Base-by-base conservation (phyloP, 2,888 invertebrate genomes). In the Drosophila kanekoi region DNA sequence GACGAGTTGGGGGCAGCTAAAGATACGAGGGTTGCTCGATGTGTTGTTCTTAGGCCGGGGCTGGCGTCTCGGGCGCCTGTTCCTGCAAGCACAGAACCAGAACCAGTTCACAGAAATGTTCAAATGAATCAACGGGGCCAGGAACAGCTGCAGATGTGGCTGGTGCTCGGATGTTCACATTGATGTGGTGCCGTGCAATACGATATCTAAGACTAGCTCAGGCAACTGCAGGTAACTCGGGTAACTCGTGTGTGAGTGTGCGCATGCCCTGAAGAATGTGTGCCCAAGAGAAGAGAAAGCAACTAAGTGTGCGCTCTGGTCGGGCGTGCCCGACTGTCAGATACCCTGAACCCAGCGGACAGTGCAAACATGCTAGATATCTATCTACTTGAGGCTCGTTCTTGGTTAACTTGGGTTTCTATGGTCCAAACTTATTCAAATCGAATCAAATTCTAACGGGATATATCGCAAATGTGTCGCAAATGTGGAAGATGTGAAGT, bases 1-100 rank as follows among this genome's bases (percentile, higher is more conserved):
- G 14, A 13, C 53, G 52, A 53, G 20, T 51, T n/a, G 20, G 11
- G 11, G 47, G 14, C 47, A 32, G 48, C 33, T 9, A 49, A 35
- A n/a, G 13, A 13, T 37, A 32, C 35, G 62, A 64, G 43, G 23
- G 20, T n/a, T 38, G 33, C 33, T 47, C 45, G 32, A 54, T n/a
- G 10, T 47, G 58, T 38, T 18, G 43, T 10, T 18, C 16, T 79
- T 86, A 87, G 62, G 86, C 81, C 70, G 87, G 82, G 59, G 76
- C 68, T 57, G 83, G 81, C 47, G 85, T 88, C 73, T 89, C 89
- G 60, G 88, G 81, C 40, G 87, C 84, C 61, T 82, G 87, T 72
- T 88, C 88, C 87, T 89, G 76, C 47, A 82, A 79, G 20, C 70
- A 71, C 53, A 74, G 28, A 51, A 41, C 38, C 51, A 52, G 40